Conservation (phyloP, 2,888 invertebrate genomes). For the Steinernema hermaphroditum region DNA sequence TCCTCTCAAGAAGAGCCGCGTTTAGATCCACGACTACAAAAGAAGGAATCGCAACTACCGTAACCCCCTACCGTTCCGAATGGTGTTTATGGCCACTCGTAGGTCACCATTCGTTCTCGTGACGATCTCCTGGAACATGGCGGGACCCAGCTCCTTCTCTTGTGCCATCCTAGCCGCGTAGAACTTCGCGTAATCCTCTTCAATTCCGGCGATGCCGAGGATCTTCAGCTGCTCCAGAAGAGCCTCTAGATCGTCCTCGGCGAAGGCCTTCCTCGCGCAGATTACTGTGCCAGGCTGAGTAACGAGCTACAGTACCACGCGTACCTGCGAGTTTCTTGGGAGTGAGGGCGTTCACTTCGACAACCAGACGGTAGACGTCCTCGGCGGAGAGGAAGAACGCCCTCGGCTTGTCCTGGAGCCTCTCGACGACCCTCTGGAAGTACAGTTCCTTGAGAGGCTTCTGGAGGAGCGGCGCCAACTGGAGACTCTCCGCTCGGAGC, state of each 20-base stretch:
- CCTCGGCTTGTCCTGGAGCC: not conserved
- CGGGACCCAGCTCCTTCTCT: conserved; percentile 9
- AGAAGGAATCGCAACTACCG: conserved; percentile 11
- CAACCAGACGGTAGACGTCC: not conserved
- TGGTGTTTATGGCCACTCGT: not conserved
- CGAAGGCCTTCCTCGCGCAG: not conserved
- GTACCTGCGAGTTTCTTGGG: conserved; percentile 12
- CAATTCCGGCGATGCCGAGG: not conserved
- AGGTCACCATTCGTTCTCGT: conserved; percentile 17
- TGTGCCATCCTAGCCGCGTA: not conserved
- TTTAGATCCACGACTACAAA: conserved; percentile 32
- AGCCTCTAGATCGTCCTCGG: conserved; percentile 8
- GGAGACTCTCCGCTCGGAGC: conserved; percentile 46
- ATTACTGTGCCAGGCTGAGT: conserved; percentile 3
- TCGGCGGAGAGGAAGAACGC: conserved; percentile 28
- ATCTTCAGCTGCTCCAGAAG: conserved; percentile 6
- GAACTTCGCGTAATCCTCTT: conserved; percentile 9
- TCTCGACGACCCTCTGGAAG: conserved; percentile 8
- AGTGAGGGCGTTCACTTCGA: conserved; percentile 13
- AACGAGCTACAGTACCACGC: not conserved
- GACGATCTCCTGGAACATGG: conserved; percentile 27
- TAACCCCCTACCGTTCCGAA: not conserved
- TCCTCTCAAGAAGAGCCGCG: conserved; percentile 6
- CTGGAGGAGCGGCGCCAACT: conserved; percentile 32
- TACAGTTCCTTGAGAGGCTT: conserved; percentile 28